These are phyloP conservation scores for Lepidonotus clava DNA, from an alignment of 2,888 invertebrate genomes.

Conservation along the genomic window DNA sequence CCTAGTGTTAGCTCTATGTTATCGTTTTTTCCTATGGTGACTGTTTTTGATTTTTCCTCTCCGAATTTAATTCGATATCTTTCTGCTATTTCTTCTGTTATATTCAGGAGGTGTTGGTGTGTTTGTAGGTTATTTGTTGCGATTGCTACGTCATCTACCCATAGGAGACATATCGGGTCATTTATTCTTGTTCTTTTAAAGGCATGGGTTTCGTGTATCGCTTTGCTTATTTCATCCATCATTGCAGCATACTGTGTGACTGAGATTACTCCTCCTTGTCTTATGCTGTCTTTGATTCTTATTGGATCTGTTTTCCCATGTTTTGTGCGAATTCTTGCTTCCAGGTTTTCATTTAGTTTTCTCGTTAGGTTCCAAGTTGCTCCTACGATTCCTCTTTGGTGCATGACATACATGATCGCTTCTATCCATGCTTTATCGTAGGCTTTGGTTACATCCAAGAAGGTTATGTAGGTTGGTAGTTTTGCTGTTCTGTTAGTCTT, in stretches of 20 bases:
- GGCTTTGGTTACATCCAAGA: slow-evolving; percentile 40
- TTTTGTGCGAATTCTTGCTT: background rate
- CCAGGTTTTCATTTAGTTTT: background rate
- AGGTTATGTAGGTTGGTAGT: background rate
- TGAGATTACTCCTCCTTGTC: slow-evolving; percentile 25
- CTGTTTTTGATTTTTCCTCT: background rate
- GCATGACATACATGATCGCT: slow-evolving; percentile 3
- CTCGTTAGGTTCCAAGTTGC: background rate
- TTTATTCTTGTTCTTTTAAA: background rate
- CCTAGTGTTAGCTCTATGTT: background rate
- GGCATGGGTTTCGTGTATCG: background rate
- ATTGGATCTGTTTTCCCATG: background rate
- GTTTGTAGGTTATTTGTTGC: background rate
- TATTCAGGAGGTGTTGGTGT: background rate
- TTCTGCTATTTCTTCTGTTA: background rate
- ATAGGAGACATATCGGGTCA: background rate
- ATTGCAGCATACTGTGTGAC: background rate
- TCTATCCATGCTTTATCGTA: slow-evolving; percentile 14
- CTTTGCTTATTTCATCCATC: slow-evolving; percentile 37
- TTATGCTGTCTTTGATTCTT: slow-evolving; percentile 10
- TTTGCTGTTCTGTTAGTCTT: background rate
- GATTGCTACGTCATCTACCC: slow-evolving; percentile 22
- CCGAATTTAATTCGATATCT: background rate
- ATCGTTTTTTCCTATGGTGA: background rate
- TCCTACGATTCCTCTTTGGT: background rate